Base-by-base conservation (phyloP, 2,888 invertebrate genomes). In the Xestobium rufovillosum region DNA sequence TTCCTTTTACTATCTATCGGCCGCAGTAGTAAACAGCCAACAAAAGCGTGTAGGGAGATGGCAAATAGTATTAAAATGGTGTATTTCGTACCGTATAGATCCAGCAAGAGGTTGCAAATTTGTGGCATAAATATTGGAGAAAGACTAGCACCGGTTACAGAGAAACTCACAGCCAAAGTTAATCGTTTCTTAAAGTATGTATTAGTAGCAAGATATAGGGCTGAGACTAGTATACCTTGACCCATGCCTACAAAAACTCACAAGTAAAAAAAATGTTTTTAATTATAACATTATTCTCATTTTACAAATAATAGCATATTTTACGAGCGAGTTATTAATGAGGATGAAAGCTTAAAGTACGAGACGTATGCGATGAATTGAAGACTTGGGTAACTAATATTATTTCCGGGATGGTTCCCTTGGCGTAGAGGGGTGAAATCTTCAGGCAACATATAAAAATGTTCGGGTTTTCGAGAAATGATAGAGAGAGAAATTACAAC, bases 91-190 rank as follows among this genome's bases (percentile, higher is more conserved):
- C 66, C 67, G 31, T 66, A 64, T 16, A 45, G 35, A 2, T 58
- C 48, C 29, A 71, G 45, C 19, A 70, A 52, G 29, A 51, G 48
- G 40, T 65, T 65, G 45, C 69, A 66, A 15, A 71, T 41, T 34
- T 68, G 60, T 1, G 72, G 71, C 65, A 70, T 67, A 19, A 70
- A 45, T 19, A 71, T 66, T 1, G 70, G 66, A 0, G 68, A 65
- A 14, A 72, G 43, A 16, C 68, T 68, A 2, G 68, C 67, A 19
- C 69, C 57, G 3, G 71, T 69, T 29, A 69, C 63, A 6, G 67
- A 62, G 12, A 69, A 52, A 25, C 69, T 69, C 47, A 69, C 61
- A 2, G 72, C 72, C 35, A 69, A 44, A 15, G 68, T 67, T 30
- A 72, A 60, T 47, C 61, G 64, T 48, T 66, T 61, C 31, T 64